Evolutionary conservation across 2,797 vertebrate genomes (phyloP).

Genomic region (Sebastes oblongus): DNA sequence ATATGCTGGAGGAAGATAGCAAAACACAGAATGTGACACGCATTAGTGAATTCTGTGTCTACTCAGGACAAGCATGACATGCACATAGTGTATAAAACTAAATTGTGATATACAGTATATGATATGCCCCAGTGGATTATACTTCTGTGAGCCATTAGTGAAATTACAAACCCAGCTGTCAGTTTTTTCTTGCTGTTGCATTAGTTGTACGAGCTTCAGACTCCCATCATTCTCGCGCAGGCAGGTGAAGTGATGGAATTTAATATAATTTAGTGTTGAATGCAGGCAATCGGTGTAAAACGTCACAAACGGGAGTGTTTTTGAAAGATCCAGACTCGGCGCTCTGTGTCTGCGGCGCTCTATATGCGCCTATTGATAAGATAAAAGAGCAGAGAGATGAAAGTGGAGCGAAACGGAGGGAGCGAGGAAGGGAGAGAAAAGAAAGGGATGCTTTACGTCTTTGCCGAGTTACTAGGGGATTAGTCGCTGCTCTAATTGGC

Average conservation of each 20-base stretch:
- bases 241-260: slow-evolving; percentile 55
- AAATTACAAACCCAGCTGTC: slow-evolving; percentile 52
- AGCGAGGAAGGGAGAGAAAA: slow-evolving; percentile 47
- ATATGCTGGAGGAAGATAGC: slow-evolving; percentile 1
- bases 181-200: slow-evolving; percentile 43
- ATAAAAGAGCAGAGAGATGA: slow-evolving; percentile 75
- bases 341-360: slow-evolving; percentile 52
- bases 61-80: background rate
- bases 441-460: slow-evolving; percentile 59
- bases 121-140: slow-evolving; percentile 30
- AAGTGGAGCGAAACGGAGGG: slow-evolving; percentile 62
- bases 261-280: slow-evolving; percentile 60
- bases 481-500: slow-evolving; percentile 77
- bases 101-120: slow-evolving; percentile 21
- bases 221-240: slow-evolving; percentile 34
- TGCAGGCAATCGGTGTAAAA: slow-evolving; percentile 55
- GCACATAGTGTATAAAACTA: slow-evolving; percentile 9
- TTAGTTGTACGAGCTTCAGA: slow-evolving; percentile 37
- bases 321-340: slow-evolving; percentile 46
- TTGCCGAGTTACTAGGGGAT: slow-evolving; percentile 72
- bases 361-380: slow-evolving; percentile 70
- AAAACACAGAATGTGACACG: background rate
- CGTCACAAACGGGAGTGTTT: slow-evolving; percentile 56
- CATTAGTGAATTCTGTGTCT: background rate
- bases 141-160: slow-evolving; percentile 47